Evolutionary conservation across 2,113 vertebrate species (phyloP).

Genomic region (Meleagris gallopavo): DNA sequence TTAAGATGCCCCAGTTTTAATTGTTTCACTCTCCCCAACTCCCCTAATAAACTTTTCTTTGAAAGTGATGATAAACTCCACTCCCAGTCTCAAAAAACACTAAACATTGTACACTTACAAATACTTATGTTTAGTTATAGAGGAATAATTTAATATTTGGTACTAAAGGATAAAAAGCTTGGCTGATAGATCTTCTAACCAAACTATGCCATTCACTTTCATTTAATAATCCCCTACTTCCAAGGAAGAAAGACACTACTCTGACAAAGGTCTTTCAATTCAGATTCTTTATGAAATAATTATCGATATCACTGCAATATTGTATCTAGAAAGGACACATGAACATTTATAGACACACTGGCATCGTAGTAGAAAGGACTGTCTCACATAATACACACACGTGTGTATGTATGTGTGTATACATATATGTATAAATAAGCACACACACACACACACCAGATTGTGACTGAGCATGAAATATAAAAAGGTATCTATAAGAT

Average conservation of each 20-base stretch:
- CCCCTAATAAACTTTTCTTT: background rate
- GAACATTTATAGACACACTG: background rate
- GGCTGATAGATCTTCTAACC: background rate
- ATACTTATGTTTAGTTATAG: background rate
- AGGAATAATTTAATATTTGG: background rate
- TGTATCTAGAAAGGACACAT: background rate
- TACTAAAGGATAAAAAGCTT: background rate
- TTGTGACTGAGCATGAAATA: background rate
- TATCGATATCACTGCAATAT: background rate
- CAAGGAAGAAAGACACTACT: background rate
- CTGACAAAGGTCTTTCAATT: background rate
- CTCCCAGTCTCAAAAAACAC: background rate
- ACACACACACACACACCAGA: background rate
- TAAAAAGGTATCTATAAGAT: background rate
- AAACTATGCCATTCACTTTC: background rate
- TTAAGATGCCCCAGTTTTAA: background rate
- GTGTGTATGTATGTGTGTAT: background rate
- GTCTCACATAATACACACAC: background rate
- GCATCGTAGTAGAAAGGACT: background rate
- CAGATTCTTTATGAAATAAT: background rate
- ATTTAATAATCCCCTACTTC: background rate
- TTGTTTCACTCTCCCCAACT: background rate
- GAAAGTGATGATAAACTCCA: background rate
- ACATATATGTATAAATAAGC: background rate
- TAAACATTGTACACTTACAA: background rate